Percentiles rank a stretch among this genome's conserved stretches.
Evolutionary conservation across 2,797 vertebrate genomes (phyloP).

Genomic region (Brachymystax lenok): DNA sequence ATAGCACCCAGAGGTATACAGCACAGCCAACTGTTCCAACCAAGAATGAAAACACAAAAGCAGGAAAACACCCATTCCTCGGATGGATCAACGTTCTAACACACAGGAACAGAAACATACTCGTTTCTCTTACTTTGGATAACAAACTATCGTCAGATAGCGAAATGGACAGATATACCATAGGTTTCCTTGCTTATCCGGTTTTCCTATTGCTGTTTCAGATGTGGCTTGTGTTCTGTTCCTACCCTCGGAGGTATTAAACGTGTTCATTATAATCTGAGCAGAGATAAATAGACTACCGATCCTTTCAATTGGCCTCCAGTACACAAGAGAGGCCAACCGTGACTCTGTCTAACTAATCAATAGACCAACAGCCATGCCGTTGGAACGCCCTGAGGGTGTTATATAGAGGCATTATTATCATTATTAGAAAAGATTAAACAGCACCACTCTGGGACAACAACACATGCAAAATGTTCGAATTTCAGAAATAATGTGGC

Average conservation of each 20-base stretch:
- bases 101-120: constrained; percentile 40
- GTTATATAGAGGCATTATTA: constrained; percentile 48
- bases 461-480: constrained; percentile 21
- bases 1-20: constrained; percentile 65
- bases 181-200: constrained; percentile 26
- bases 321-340: constrained; percentile 42
- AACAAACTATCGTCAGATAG: constrained; percentile 39
- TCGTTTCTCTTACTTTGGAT: constrained; percentile 49
- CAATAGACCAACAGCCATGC: constrained; percentile 54
- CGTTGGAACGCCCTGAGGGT: constrained; percentile 50
- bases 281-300: constrained; percentile 42
- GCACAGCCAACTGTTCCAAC: constrained; percentile 44
- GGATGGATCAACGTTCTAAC: constrained; percentile 14
- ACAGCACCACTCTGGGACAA: constrained; percentile 34
- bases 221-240: not conserved
- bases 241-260: constrained; percentile 17
- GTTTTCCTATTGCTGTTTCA: not conserved
- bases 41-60: constrained; percentile 48
- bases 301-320: constrained; percentile 51
- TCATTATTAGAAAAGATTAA: constrained; percentile 49
- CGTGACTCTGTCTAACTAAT: constrained; percentile 42
- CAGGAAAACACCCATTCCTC: constrained; percentile 60
- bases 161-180: constrained; percentile 23
- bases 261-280: constrained; percentile 26
- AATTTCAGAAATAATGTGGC: not conserved